Percentiles rank a stretch among this genome's conserved stretches.
Conservation (phyloP, 2,113 vertebrate species). For the Bos indicus region DNA sequence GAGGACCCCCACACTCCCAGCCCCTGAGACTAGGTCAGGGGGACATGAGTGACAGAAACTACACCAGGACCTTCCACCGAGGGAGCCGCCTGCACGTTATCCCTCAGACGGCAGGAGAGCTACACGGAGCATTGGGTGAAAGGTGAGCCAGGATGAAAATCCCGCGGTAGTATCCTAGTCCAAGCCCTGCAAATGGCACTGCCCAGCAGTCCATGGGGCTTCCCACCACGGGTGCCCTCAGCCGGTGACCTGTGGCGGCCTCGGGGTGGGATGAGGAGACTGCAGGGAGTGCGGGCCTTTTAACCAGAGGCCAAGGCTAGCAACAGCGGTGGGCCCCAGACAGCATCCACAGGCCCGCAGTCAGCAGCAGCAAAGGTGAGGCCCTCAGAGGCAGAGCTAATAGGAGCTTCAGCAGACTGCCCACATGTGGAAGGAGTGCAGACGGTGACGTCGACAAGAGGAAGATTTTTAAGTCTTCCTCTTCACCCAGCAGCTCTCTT, state of each 20-base stretch:
- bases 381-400: fast-evolving
- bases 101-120: neutral
- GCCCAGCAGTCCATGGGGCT: fast-evolving
- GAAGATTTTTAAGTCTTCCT: neutral
- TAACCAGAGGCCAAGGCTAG: too few species aligned
- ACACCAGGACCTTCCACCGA: neutral
- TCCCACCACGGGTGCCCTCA: neutral
- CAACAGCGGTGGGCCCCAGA: neutral
- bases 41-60: neutral
- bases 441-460: neutral
- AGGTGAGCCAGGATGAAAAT: neutral
- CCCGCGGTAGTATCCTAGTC: neutral
- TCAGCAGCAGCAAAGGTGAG: neutral
- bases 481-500: neutral
- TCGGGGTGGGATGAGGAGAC: neutral
- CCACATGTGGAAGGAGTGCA: too few species aligned
- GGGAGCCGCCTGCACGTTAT: fast-evolving
- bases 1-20: neutral
- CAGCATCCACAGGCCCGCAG: fast-evolving
- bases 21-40: neutral
- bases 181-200: too few species aligned
- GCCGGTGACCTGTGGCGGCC: neutral
- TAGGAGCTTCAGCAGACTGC: too few species aligned
- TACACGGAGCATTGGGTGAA: neutral
- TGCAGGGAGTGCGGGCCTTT: neutral